Evolutionary conservation across 2,113 vertebrate species (phyloP).

Genomic region (Probosciger aterrimus): DNA sequence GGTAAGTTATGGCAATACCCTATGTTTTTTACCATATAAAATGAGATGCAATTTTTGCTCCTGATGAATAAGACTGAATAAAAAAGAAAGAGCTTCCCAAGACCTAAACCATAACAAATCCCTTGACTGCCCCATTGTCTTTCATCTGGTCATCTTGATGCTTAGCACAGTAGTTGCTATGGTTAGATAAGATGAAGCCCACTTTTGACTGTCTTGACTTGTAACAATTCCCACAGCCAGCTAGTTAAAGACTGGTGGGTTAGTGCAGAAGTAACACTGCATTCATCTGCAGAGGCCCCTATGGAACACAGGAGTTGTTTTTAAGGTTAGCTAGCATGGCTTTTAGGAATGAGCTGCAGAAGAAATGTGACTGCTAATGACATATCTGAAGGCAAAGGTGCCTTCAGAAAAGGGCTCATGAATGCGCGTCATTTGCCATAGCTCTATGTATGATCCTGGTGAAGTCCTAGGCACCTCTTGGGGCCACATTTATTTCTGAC

Average conservation of each 20-base stretch:
- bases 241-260: not conserved
- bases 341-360: not conserved
- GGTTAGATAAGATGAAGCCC: not conserved
- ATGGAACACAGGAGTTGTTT: not conserved
- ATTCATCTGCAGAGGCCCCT: not conserved
- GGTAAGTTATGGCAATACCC: not conserved
- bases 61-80: not conserved
- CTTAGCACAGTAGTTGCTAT: not conserved
- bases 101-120: not conserved
- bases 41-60: not conserved
- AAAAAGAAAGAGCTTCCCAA: not conserved
- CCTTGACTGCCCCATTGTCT: not conserved
- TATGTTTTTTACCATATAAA: not conserved
- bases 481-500: not conserved
- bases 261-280: not conserved
- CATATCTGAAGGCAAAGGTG: not conserved
- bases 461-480: not conserved
- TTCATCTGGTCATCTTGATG: not conserved
- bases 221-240: not conserved
- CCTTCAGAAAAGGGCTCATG: not conserved
- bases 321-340: not conserved
- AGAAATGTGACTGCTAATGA: not conserved
- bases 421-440: fast-evolving
- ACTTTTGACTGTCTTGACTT: not conserved
- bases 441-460: not conserved